Conservation (phyloP, 2,888 invertebrate genomes). For the Nymphalis c-album region DNA sequence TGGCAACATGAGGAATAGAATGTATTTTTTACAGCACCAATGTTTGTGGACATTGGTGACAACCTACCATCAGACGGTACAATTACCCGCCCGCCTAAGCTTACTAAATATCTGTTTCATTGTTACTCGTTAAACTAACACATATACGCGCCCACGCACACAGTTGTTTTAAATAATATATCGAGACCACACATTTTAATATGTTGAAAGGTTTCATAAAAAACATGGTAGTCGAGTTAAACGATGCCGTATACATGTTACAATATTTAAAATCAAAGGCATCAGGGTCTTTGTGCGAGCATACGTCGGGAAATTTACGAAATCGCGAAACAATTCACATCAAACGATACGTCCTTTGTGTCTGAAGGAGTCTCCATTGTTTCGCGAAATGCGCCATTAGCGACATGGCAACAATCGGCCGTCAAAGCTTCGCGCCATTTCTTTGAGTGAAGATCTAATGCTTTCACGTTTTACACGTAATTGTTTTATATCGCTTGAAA, state of each 20-base stretch:
- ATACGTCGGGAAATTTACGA: conserved; percentile 1
- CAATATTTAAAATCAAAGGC: conserved; percentile 10
- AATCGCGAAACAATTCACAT: conserved; percentile 47
- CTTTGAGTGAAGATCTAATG: conserved; percentile 48
- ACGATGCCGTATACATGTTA: not conserved
- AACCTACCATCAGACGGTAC: no score
- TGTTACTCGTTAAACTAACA: no score
- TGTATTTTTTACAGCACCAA: no score
- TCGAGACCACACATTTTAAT: not conserved
- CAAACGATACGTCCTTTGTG: conserved; percentile 73
- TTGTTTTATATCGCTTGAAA: conserved; percentile 22
- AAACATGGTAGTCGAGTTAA: not conserved
- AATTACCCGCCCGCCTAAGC: no score
- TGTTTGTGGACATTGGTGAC: no score
- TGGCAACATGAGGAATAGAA: no score
- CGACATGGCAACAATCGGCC: conserved; percentile 64
- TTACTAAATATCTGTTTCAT: no score
- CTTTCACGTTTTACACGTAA: conserved; percentile 26
- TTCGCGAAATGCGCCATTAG: conserved; percentile 69
- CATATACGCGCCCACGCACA: no score
- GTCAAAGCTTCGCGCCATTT: conserved; percentile 71
- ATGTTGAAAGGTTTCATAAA: not conserved
- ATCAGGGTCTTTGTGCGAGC: conserved; percentile 8
- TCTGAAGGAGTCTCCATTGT: conserved; percentile 66
- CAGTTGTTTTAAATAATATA: not conserved